Conservation (phyloP, 1,140 invertebrate genomes). For the Procambarus virginalis region DNA sequence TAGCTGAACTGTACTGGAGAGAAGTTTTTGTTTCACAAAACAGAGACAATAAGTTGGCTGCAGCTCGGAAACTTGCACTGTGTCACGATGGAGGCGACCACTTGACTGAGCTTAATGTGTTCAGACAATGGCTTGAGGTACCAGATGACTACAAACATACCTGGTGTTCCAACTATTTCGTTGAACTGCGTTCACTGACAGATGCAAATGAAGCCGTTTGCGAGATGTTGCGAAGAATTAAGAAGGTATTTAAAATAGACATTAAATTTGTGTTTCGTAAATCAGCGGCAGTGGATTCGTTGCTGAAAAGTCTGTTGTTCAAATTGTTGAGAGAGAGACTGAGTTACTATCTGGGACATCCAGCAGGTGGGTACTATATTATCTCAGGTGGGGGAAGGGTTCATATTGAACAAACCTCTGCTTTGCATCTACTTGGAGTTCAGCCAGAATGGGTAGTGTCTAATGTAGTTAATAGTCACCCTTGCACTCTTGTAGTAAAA, state of each 20-base stretch:
- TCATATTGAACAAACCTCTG: slow-evolving; percentile 6
- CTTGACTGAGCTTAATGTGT: slow-evolving; percentile 18
- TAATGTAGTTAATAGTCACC: background rate
- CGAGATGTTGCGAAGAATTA: background rate
- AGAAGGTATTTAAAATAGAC: background rate
- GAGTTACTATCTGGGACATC: slow-evolving; percentile 23
- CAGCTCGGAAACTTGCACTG: background rate
- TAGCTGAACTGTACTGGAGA: background rate
- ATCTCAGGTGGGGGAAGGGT: background rate
- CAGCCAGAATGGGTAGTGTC: slow-evolving; percentile 32
- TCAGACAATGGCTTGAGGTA: slow-evolving; percentile 4
- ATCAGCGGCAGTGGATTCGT: background rate
- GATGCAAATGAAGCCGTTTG: background rate
- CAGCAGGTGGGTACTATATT: slow-evolving; percentile 15
- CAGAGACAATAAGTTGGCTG: background rate
- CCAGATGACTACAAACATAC: background rate
- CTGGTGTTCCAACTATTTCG: slow-evolving; percentile 18
- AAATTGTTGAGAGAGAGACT: background rate
- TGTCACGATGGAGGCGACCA: slow-evolving; percentile 28
- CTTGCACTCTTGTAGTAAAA: background rate
- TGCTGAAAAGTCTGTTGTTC: slow-evolving; percentile 4
- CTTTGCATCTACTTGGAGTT: background rate
- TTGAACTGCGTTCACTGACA: background rate
- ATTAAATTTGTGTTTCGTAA: slow-evolving; percentile 17
- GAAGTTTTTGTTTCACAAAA: background rate